Conservation (phyloP, 2,113 vertebrate genomes). For the Brachypteracias leptosomus region DNA sequence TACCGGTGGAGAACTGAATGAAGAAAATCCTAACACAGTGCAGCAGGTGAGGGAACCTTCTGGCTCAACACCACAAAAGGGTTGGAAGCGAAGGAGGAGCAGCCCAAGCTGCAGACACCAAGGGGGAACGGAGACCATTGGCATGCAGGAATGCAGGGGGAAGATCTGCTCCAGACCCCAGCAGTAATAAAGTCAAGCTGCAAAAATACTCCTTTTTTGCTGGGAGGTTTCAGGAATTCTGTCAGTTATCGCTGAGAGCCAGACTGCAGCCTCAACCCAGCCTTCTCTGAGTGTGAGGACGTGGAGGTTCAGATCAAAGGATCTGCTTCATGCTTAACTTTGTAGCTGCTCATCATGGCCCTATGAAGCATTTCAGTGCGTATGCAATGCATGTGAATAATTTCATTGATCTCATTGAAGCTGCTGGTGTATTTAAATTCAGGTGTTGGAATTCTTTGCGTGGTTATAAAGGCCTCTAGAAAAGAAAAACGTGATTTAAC, state of each 20-base stretch:
- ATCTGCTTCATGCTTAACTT: background rate
- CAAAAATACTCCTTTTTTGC: background rate
- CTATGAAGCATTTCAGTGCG: background rate
- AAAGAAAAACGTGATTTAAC: background rate
- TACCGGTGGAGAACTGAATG: background rate
- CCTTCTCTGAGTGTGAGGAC: background rate
- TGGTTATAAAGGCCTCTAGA: background rate
- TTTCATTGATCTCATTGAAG: background rate
- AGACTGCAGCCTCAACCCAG: background rate
- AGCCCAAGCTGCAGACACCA: background rate
- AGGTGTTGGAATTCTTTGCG: background rate
- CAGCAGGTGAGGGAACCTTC: constrained; percentile 13
- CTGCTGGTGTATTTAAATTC: background rate
- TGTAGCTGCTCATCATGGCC: background rate
- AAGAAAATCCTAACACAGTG: background rate
- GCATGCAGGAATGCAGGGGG: background rate
- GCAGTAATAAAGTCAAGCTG: background rate
- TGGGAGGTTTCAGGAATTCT: background rate
- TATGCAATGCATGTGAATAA: background rate
- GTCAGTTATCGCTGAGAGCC: background rate
- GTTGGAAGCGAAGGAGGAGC: background rate
- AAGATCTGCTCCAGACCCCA: background rate
- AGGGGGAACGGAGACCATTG: background rate
- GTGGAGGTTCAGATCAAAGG: background rate
- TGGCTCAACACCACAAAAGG: background rate